Evolutionary conservation across 2,888 invertebrate genomes (phyloP), one percentile per base, ranked within the genome.

Genomic region (Netelia fuscicornis): DNA sequence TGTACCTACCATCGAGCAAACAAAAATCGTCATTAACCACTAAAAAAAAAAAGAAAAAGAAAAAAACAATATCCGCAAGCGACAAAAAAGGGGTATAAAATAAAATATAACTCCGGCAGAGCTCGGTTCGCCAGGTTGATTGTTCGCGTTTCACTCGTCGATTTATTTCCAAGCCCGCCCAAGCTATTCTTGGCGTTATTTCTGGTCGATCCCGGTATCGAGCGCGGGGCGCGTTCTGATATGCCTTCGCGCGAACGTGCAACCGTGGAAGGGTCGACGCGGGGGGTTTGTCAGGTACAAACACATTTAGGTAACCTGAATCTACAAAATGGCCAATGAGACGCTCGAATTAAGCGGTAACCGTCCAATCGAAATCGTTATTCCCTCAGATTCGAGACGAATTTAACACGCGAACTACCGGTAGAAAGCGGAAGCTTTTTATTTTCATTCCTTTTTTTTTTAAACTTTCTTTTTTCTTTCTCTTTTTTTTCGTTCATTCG

Each of bases 161-260:
- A 25, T 76, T 62, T 75, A 76, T 65, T 77, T 71, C 48, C 58
- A 72, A 67, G 37, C 52, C 20, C 48, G 76, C 54, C 56, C 72
- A 52, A 52, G 20, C 81, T 86, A 86, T 86, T 85, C 81, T 84
- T 85, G 84, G 82, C 56, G 71, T 77, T 23, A 84, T 80, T 85
- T 78, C 77, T 68, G 67, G 72, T 81, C 78, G 74, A 84, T 85
- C 80, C 75, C 74, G 79, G 56, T 84, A 85, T 86, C 81, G 84
- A 87, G 42, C 84, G 75, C 67, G 44, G 25, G 37, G 30, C 30
- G 30, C 30, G 30, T 30, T 42, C 56, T 75, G 42, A 65, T 64
- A 37, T 74, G 60, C 68, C 60, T 72, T 65, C 48, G 60, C 37
- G 42, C 13, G 56, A 52, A 30, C 17, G n/a, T 54, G 6, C 54